These are phyloP conservation scores for Esox lucius DNA, from an alignment of 2,797 vertebrate species.

Conservation along the genomic window DNA sequence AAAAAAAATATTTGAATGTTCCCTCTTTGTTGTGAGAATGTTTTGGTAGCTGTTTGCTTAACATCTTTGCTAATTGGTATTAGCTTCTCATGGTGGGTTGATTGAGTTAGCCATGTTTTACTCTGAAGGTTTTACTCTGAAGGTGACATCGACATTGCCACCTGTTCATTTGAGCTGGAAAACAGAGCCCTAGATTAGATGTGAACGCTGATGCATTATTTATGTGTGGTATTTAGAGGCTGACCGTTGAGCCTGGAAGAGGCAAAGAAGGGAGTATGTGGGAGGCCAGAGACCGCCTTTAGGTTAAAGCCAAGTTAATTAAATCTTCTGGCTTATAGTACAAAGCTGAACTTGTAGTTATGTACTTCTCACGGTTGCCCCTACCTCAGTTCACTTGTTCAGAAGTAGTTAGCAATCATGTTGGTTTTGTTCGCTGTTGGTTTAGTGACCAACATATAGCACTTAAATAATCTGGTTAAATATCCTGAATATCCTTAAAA, in stretches of 20 bases:
- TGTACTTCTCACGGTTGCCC: constrained; percentile 10
- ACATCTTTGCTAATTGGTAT: too few relatives aligned
- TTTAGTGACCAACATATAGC: background rate
- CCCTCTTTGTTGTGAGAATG: too few relatives aligned
- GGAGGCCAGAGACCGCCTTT: background rate
- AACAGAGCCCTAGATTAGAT: constrained; percentile 43
- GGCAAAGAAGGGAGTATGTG: background rate
- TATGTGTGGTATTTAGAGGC: constrained; percentile 62
- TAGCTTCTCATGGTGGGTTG: constrained; percentile 15
- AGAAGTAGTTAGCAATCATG: constrained; percentile 18
- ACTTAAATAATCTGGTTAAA: background rate
- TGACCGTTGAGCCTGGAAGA: constrained; percentile 25
- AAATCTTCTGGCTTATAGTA: constrained; percentile 18
- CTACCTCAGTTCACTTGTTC: too few relatives aligned
- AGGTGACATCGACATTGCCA: constrained; percentile 43
- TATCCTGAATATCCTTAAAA: background rate
- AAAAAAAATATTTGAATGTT: too few relatives aligned
- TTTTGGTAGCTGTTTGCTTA: too few relatives aligned
- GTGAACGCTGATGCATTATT: constrained; percentile 60
- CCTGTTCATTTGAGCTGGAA: constrained; percentile 37
- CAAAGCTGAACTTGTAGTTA: constrained; percentile 7
- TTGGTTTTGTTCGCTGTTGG: background rate
- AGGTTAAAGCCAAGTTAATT: constrained; percentile 45
- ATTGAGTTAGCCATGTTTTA: constrained; percentile 35
- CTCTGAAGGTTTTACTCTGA: constrained; percentile 43